A percentile compares a stretch with the other conserved stretches of the same genome.
Conservation (phyloP, 2,113 vertebrate genomes). For the Ammodytes dubius region DNA sequence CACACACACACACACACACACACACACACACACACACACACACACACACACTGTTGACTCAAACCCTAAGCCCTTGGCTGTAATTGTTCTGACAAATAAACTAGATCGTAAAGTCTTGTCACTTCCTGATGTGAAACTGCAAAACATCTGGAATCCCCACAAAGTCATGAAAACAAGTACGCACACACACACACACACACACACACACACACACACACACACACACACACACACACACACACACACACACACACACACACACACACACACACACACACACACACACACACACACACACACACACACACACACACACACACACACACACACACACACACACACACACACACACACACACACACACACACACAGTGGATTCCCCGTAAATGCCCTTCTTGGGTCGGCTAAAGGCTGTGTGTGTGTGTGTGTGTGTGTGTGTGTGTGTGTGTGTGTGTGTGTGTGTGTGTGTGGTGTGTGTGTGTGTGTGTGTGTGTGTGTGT, state of each 20-base stretch:
- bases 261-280: conserved; percentile 1
- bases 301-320: not conserved
- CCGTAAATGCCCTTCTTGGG: conserved; percentile 67
- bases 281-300: not conserved
- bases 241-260: conserved; percentile 12
- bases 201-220: conserved; percentile 1
- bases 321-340: not conserved
- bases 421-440: conserved; percentile 1
- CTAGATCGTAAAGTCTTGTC: too few species aligned
- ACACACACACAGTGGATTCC: conserved; percentile 35
- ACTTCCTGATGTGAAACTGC: too few species aligned
- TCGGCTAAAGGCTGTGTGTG: conserved; percentile 12
- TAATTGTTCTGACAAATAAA: too few species aligned
- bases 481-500: conserved; percentile 16
- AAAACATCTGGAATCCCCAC: conserved; percentile 26
- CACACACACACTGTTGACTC: too few species aligned
- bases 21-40: too few species aligned
- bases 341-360: conserved; percentile 10
- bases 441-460: conserved; percentile 30
- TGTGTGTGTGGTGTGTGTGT: conserved; percentile 1
- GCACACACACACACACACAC: not conserved
- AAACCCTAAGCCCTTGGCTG: too few species aligned
- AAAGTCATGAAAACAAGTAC: not conserved
- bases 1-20: too few species aligned
- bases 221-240: conserved; percentile 11